These are phyloP conservation scores for Emys orbicularis DNA, from an alignment of 2,797 vertebrate species.

Conservation along the genomic window DNA sequence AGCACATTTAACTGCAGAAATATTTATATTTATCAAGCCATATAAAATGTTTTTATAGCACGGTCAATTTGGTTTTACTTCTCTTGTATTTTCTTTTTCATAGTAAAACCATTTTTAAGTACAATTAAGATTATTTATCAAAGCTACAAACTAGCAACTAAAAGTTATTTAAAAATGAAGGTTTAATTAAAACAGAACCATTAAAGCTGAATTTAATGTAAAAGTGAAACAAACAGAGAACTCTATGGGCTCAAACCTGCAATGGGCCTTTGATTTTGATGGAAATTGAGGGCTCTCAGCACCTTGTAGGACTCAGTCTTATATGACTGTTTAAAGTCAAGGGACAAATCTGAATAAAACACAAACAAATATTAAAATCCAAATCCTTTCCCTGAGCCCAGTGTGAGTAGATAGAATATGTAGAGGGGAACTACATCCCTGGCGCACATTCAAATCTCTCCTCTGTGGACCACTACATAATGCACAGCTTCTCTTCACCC, in stretches of 20 bases:
- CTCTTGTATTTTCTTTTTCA: slow-evolving; percentile 32
- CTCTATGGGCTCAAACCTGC: background rate
- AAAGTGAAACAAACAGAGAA: background rate
- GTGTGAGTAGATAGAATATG: background rate
- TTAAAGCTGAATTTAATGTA: slow-evolving; percentile 12
- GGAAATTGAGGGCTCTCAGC: background rate
- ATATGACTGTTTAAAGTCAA: background rate
- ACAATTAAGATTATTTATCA: background rate
- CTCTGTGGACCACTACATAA: background rate
- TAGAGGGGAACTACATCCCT: background rate
- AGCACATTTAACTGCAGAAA: slow-evolving; percentile 12
- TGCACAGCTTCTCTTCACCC: fast-evolving
- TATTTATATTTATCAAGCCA: slow-evolving; percentile 33
- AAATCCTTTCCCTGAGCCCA: background rate
- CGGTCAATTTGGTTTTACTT: slow-evolving; percentile 43
- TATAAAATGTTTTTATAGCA: slow-evolving; percentile 43
- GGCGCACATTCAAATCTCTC: fast-evolving
- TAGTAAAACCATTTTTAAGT: background rate
- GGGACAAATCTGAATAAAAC: background rate
- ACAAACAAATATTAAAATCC: background rate
- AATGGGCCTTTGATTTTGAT: background rate
- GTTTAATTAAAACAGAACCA: slow-evolving; percentile 13
- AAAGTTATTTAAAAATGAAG: slow-evolving; percentile 59
- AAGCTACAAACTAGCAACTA: background rate
- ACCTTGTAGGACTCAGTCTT: background rate